Evolutionary conservation across 2,797 vertebrate genomes (phyloP).

Genomic region (Poecile montanus): DNA sequence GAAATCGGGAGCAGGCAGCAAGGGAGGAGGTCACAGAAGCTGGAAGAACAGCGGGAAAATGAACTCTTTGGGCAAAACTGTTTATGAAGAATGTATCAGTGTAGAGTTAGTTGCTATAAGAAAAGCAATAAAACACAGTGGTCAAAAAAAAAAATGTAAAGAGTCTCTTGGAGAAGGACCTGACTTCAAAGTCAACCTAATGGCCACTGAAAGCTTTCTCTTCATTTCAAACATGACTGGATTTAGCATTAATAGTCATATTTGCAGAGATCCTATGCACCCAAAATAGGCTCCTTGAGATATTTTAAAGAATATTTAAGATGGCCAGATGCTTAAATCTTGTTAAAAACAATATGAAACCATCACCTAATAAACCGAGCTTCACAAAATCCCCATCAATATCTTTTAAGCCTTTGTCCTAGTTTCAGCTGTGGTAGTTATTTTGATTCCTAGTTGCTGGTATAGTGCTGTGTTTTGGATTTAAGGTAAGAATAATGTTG

Average conservation of each 20-base stretch:
- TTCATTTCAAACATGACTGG: neutral
- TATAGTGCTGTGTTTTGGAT: neutral
- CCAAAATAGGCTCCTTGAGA: neutral
- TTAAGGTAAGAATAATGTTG: neutral
- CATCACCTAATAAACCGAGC: neutral
- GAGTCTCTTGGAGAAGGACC: neutral
- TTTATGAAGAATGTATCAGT: neutral
- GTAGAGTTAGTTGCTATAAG: neutral
- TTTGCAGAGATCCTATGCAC: neutral
- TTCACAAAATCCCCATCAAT: neutral
- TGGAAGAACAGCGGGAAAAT: neutral
- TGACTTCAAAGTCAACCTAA: neutral
- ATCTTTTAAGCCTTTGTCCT: neutral
- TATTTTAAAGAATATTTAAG: neutral
- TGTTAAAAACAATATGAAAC: neutral
- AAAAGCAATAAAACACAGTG: neutral
- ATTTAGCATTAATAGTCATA: neutral
- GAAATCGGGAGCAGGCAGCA: neutral
- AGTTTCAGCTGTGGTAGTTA: neutral
- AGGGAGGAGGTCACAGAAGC: slow-evolving; percentile 29
- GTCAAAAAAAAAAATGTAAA: neutral
- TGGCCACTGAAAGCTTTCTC: neutral
- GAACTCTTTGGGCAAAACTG: neutral
- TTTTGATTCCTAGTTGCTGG: neutral
- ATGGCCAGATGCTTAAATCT: neutral